Evolutionary conservation across 1,140 invertebrate genomes (phyloP).

Genomic region (Neocloeon triangulifer): DNA sequence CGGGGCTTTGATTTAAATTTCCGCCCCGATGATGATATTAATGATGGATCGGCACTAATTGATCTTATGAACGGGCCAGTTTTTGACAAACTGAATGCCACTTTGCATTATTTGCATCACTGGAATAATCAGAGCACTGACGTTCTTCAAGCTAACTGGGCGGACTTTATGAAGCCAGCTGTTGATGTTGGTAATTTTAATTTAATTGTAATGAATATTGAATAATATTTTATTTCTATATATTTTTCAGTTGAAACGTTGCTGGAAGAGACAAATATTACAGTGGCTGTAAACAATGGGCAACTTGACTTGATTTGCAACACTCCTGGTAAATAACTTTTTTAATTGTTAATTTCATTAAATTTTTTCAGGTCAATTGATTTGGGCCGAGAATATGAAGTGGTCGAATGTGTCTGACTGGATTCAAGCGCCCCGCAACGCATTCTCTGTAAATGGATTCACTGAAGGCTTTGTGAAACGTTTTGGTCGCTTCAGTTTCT

Average conservation of each 20-base stretch:
- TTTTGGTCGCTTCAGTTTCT: constrained; percentile 21
- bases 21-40: no score
- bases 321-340: constrained; percentile 38
- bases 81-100: constrained; percentile 28
- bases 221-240: no score
- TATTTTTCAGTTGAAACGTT: constrained; percentile 40
- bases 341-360: no score
- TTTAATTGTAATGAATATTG: no score
- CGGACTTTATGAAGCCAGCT: constrained; percentile 72
- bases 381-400: constrained; percentile 20
- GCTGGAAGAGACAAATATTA: constrained; percentile 41
- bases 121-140: constrained; percentile 32
- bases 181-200: constrained; percentile 33
- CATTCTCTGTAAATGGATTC: constrained; percentile 12
- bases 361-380: constrained; percentile 18
- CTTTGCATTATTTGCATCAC: constrained; percentile 29
- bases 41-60: no score
- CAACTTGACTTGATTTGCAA: constrained; percentile 47
- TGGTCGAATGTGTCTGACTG: constrained; percentile 17
- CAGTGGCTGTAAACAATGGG: constrained; percentile 43
- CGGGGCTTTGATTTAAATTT: no score
- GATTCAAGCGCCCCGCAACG: constrained; percentile 12
- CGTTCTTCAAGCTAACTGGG: constrained; percentile 36
- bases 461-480: constrained; percentile 16
- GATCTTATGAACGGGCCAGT: constrained; percentile 48